Percentiles rank a stretch among this genome's conserved stretches.
phyloP scores from a whole-genome alignment of 2,888 invertebrate genomes.

The Folsomia manolachei region DNA sequence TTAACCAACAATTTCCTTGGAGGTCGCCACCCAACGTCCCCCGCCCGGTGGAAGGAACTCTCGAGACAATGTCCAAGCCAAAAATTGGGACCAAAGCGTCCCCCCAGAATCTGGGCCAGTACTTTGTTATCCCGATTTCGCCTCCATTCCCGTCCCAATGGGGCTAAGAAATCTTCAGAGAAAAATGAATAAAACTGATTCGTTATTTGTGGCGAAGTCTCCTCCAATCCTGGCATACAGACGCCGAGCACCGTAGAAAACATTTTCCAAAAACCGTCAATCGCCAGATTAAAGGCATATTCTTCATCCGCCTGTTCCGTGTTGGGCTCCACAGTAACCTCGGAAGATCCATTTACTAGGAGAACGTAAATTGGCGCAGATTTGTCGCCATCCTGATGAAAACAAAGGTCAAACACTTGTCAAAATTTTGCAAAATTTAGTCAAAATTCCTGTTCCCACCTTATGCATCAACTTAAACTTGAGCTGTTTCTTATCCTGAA shows the following conservation, averaged over 20 bases:
- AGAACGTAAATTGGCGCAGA: too few relatives aligned
- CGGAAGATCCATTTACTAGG: neutral
- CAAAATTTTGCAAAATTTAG: too few relatives aligned
- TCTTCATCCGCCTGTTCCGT: constrained; percentile 37
- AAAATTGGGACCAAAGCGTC: neutral
- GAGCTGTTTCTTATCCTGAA: too few relatives aligned
- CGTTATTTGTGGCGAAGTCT: neutral
- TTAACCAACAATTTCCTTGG: constrained; percentile 39
- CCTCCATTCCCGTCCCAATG: constrained; percentile 21
- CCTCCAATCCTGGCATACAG: constrained; percentile 17
- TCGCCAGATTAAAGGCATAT: constrained; percentile 36
- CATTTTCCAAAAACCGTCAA: constrained; percentile 36
- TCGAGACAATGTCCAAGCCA: neutral
- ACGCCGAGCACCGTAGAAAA: constrained; percentile 35
- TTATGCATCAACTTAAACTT: too few relatives aligned
- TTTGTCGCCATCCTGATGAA: too few relatives aligned
- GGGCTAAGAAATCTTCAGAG: constrained; percentile 21
- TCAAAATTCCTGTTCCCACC: too few relatives aligned
- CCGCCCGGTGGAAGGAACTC: neutral
- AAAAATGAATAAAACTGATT: constrained; percentile 11
- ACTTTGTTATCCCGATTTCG: neutral
- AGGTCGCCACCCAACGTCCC: constrained; percentile 28
- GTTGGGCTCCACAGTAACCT: constrained; percentile 2
- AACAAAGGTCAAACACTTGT: too few relatives aligned
- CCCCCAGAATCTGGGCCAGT: neutral